These are phyloP conservation scores for Bradypodion pumilum DNA, from an alignment of 2,797 vertebrate species.

Conservation along the genomic window DNA sequence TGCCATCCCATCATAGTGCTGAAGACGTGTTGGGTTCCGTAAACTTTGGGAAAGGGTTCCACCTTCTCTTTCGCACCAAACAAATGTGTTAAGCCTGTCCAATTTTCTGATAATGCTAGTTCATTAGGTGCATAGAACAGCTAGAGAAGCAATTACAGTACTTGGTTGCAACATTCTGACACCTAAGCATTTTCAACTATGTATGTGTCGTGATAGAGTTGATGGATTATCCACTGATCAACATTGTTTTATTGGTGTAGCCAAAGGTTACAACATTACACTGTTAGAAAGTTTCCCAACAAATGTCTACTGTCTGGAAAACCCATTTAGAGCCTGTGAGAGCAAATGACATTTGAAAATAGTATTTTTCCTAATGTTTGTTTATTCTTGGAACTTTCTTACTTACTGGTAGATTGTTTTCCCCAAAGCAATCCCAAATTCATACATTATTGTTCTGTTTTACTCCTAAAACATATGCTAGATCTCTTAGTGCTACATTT, in stretches of 20 bases:
- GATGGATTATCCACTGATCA: not conserved
- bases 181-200: not conserved
- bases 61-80: not conserved
- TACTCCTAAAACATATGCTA: not conserved
- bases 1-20: not conserved
- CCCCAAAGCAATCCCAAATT: not conserved
- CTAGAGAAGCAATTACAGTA: too few species aligned
- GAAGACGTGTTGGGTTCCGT: not conserved
- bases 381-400: not conserved
- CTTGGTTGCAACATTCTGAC: too few species aligned
- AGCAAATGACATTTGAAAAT: slow-evolving; percentile 1
- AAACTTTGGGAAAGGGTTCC: not conserved
- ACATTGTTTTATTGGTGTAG: not conserved
- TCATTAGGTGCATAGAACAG: too few species aligned
- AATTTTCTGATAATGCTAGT: not conserved
- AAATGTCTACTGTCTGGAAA: not conserved
- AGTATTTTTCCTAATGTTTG: not conserved
- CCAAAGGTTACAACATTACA: not conserved
- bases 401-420: not conserved
- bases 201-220: not conserved
- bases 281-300: not conserved
- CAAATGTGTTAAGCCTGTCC: not conserved
- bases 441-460: slow-evolving; percentile 19
- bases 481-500: not conserved
- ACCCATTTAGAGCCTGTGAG: not conserved